Percentiles rank a stretch among this genome's conserved stretches.
phyloP scores from a whole-genome alignment of 2,888 invertebrate genomes.

The Nomada fucata region DNA sequence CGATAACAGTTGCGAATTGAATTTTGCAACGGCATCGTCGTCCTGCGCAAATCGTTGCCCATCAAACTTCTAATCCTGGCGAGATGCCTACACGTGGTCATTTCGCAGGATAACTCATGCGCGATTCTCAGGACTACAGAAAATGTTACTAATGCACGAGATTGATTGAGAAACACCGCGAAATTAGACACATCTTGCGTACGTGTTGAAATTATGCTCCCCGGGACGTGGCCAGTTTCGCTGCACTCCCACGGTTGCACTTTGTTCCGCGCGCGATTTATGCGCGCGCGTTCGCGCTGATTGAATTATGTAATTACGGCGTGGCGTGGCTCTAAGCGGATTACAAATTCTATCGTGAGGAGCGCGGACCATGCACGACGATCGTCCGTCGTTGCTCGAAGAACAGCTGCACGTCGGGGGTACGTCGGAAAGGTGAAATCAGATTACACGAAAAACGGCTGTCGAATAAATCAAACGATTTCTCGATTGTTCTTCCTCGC shows the following conservation, averaged over 20 bases:
- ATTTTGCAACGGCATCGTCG: constrained; percentile 16
- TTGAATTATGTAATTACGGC: constrained; percentile 63
- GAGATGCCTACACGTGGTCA: background rate
- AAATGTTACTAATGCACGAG: background rate
- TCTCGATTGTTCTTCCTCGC: background rate
- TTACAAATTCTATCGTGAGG: constrained; percentile 38
- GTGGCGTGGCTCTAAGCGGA: constrained; percentile 35
- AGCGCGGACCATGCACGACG: background rate
- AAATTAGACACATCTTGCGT: constrained; percentile 53
- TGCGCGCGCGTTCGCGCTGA: constrained; percentile 37
- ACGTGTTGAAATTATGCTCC: constrained; percentile 53
- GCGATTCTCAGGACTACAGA: constrained; percentile 6
- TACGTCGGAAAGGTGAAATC: background rate
- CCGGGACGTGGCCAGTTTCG: constrained; percentile 27
- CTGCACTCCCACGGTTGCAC: constrained; percentile 57
- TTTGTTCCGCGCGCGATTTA: constrained; percentile 50
- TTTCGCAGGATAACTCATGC: constrained; percentile 30
- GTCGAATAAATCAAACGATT: background rate
- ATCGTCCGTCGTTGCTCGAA: constrained; percentile 22
- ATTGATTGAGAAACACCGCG: constrained; percentile 46
- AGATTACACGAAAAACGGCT: background rate
- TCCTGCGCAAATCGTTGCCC: constrained; percentile 16
- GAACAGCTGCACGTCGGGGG: background rate
- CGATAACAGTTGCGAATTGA: background rate
- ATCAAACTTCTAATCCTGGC: background rate